Conservation (phyloP, 2,113 vertebrate species). For the Collichthys lucidus region DNA sequence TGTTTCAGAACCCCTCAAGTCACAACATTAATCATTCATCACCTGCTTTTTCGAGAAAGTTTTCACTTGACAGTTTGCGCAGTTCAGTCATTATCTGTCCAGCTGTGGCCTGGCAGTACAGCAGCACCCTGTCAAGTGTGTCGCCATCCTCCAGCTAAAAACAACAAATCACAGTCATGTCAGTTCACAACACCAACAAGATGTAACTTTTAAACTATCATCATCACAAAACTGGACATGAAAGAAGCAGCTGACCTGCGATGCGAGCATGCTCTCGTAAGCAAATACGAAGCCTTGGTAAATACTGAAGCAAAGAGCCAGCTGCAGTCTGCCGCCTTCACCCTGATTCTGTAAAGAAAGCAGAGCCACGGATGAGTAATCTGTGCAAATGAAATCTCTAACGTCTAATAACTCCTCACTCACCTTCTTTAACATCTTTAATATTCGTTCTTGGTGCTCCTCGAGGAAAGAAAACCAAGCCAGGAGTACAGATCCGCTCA, state of each 20-base stretch:
- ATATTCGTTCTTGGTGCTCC: conserved; percentile 79
- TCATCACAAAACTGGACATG: neutral
- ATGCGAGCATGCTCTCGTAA: conserved; percentile 83
- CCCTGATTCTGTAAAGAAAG: conserved; percentile 59
- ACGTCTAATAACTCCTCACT: neutral
- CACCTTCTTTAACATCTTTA: conserved; percentile 75
- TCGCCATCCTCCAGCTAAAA: conserved; percentile 73
- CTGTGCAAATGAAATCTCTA: neutral
- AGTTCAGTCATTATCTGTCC: conserved; percentile 84
- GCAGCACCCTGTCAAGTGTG: conserved; percentile 75
- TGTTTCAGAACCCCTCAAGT: neutral
- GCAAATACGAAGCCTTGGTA: conserved; percentile 84
- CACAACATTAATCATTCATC: conserved; percentile 24
- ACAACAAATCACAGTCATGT: conserved; percentile 20
- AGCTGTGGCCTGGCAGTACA: conserved; percentile 78
- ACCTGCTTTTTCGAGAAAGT: conserved; percentile 87
- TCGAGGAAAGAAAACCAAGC: conserved; percentile 84
- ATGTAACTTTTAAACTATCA: neutral
- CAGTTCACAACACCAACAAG: neutral
- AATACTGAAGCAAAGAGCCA: conserved; percentile 84
- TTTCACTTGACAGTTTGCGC: conserved; percentile 80
- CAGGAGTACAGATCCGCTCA: conserved; percentile 71
- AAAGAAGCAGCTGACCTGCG: conserved; percentile 82
- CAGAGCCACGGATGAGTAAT: neutral
- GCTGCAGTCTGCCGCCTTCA: conserved; percentile 82